Evolutionary conservation across 2,888 invertebrate genomes (phyloP).

Genomic region (Cephus runcator): DNA sequence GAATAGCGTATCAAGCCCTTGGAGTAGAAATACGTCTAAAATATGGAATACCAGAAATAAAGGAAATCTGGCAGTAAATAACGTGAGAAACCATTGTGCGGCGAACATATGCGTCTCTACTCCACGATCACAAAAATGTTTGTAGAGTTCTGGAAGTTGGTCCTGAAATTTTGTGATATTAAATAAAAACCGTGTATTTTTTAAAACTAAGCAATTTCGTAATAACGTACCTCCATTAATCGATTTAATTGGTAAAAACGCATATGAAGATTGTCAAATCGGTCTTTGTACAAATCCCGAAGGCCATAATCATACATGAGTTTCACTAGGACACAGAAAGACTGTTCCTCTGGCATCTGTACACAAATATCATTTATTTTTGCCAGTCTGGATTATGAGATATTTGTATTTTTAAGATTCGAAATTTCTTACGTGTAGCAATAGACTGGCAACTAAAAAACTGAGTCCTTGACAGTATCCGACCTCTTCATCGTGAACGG

Average conservation of each 20-base stretch:
- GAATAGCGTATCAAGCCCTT: constrained; percentile 95
- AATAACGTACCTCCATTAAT: constrained; percentile 81
- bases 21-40: constrained; percentile 93
- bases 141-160: constrained; percentile 82
- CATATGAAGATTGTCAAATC: constrained; percentile 95
- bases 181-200: not conserved
- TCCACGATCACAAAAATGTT: constrained; percentile 82
- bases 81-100: constrained; percentile 98
- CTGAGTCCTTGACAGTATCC: constrained; percentile 99
- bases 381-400: not conserved
- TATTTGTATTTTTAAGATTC: not conserved
- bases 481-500: constrained; percentile 96
- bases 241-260: constrained; percentile 94
- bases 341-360: constrained; percentile 99
- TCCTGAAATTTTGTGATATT: constrained; percentile 69
- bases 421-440: constrained; percentile 85
- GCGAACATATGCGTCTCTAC: constrained; percentile 99
- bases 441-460: constrained; percentile 94
- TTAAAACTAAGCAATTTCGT: not conserved
- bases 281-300: constrained; percentile 94
- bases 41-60: constrained; percentile 97
- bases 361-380: constrained; percentile 35
- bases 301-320: constrained; percentile 97
- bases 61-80: constrained; percentile 99
- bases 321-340: constrained; percentile 95